A percentile compares a stretch with the other conserved stretches of the same genome.
Evolutionary conservation across 2,888 invertebrate genomes (phyloP).

Genomic region (Troglohyphantes excavatus): DNA sequence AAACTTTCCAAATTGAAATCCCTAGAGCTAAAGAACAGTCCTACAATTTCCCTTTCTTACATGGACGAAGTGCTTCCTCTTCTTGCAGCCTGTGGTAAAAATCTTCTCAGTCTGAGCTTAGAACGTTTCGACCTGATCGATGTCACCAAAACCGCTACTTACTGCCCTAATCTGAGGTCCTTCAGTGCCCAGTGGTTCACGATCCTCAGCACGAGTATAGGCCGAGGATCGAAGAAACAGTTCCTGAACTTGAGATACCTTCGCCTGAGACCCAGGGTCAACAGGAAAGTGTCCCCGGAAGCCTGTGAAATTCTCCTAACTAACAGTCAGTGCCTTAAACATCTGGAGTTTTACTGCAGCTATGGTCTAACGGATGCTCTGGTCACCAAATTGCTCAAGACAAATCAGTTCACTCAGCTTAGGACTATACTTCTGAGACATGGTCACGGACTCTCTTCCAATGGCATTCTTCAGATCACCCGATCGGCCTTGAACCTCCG

Average conservation of each 20-base stretch:
- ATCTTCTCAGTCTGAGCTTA: constrained; percentile 77
- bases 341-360: constrained; percentile 80
- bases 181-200: constrained; percentile 80
- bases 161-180: constrained; percentile 79
- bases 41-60: constrained; percentile 78
- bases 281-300: constrained; percentile 78
- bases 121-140: constrained; percentile 80
- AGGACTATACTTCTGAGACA: constrained; percentile 79
- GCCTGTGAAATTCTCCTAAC: constrained; percentile 78
- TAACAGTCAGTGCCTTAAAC: constrained; percentile 75
- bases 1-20: constrained; percentile 58
- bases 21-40: constrained; percentile 79
- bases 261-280: constrained; percentile 79
- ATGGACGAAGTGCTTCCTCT: constrained; percentile 79
- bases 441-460: constrained; percentile 78
- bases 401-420: constrained; percentile 74
- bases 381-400: constrained; percentile 71
- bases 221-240: constrained; percentile 62
- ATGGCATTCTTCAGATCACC: constrained; percentile 70
- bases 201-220: constrained; percentile 71
- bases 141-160: constrained; percentile 77
- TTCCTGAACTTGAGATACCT: constrained; percentile 79
- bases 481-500: constrained; percentile 57
- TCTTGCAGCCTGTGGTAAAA: constrained; percentile 76
- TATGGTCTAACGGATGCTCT: constrained; percentile 79